Percentiles rank a stretch among this genome's conserved stretches.
Conservation (phyloP, 2,888 invertebrate genomes). For the Scaptomyza polygonia region DNA sequence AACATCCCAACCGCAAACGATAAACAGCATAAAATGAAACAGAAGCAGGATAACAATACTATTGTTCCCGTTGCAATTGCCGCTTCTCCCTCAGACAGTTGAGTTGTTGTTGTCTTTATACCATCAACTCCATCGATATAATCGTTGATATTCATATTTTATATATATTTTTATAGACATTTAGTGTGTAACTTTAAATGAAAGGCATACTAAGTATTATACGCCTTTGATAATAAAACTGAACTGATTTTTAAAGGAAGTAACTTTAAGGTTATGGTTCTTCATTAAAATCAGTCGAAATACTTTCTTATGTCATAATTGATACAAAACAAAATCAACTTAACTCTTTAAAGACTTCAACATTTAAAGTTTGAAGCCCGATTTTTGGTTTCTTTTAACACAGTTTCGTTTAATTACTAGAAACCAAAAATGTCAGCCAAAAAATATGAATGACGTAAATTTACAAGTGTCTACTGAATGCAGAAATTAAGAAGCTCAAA, state of each 20-base stretch:
- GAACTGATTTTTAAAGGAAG: no score
- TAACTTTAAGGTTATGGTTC: no score
- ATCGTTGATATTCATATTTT: neutral
- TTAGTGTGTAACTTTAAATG: neutral
- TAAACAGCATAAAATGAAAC: slow-evolving; percentile 12
- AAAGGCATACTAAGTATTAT: slow-evolving; percentile 11
- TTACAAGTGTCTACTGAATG: slow-evolving; percentile 16
- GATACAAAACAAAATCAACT: no score
- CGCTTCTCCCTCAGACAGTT: neutral
- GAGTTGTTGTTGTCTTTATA: neutral
- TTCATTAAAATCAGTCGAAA: no score
- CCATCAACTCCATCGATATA: neutral
- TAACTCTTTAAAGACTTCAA: no score
- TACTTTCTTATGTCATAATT: no score
- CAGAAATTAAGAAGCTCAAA: slow-evolving; percentile 49
- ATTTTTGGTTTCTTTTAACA: no score
- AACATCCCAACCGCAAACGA: slow-evolving; percentile 24
- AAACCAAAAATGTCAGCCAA: slow-evolving; percentile 9
- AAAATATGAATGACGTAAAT: slow-evolving; percentile 1
- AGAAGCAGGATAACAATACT: slow-evolving; percentile 2
- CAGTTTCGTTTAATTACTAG: no score
- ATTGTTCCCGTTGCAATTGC: slow-evolving; percentile 2
- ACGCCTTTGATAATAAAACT: neutral
- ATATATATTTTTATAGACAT: neutral
- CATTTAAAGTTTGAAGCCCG: no score